These are phyloP conservation scores for Drosophila vallismaia DNA, from an alignment of 2,888 invertebrate genomes.

Conservation along the genomic window DNA sequence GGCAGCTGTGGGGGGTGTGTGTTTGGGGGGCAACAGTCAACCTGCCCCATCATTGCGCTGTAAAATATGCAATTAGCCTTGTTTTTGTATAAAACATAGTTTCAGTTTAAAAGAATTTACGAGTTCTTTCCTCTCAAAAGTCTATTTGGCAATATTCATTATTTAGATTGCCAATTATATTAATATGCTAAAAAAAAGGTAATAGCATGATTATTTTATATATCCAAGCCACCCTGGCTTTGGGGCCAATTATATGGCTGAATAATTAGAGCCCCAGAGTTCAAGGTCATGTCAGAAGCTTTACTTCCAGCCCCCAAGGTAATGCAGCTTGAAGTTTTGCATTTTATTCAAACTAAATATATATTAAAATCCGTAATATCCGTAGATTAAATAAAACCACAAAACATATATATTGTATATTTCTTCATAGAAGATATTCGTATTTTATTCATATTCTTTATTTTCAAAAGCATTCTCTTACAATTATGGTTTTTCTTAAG, in stretches of 20 bases:
- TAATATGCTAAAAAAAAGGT: slow-evolving; percentile 1
- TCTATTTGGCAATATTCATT: not conserved
- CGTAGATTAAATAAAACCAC: slow-evolving; percentile 29
- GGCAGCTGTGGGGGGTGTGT: not conserved
- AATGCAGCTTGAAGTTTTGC: slow-evolving; percentile 2
- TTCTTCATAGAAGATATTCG: slow-evolving; percentile 34
- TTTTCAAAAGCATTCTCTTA: slow-evolving; percentile 23
- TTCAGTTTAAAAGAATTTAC: not conserved
- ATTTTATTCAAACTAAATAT: not conserved
- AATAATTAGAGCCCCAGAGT: slow-evolving; percentile 26
- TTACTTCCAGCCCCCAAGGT: slow-evolving; percentile 1
- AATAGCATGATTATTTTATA: not conserved
- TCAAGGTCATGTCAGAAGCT: slow-evolving; percentile 27
- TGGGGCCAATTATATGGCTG: slow-evolving; percentile 2
- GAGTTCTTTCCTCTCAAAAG: not conserved
- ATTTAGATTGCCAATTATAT: slow-evolving; percentile 1
- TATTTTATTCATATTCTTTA: slow-evolving; percentile 36
- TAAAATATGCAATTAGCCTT: slow-evolving; percentile 72
- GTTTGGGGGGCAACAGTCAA: slow-evolving; percentile 5
- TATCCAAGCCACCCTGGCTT: not conserved
- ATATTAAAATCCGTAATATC: too few species aligned
- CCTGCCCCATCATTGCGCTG: slow-evolving; percentile 56
- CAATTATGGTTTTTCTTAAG: slow-evolving; percentile 38
- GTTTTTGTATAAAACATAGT: slow-evolving; percentile 3
- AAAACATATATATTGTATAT: slow-evolving; percentile 1